phyloP scores from a whole-genome alignment of 2,113 vertebrate genomes.

The Nothoprocta perdicaria region DNA sequence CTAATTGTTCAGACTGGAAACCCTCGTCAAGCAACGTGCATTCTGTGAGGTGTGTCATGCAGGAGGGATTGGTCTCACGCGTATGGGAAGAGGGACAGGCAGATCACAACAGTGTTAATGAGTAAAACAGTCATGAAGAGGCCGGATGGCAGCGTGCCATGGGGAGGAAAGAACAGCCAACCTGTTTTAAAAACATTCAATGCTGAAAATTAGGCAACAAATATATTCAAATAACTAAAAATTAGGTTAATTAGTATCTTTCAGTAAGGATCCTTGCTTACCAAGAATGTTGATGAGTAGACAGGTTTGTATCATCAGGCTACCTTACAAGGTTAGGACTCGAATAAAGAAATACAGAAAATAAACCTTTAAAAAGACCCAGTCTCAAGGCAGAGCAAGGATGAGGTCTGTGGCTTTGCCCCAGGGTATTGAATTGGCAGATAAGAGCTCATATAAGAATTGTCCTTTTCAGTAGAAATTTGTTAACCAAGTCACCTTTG shows the following conservation, averaged over 20 bases:
- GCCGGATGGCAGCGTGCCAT: neutral
- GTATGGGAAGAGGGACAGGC: neutral
- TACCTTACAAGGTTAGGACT: neutral
- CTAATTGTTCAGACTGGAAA: neutral
- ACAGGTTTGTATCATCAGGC: neutral
- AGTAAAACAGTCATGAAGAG: neutral
- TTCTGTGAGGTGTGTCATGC: neutral
- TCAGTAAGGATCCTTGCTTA: neutral
- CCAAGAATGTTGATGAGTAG: neutral
- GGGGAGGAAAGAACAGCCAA: neutral
- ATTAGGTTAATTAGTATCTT: neutral
- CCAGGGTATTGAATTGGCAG: neutral
- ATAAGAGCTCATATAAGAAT: neutral
- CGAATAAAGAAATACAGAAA: neutral
- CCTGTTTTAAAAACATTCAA: neutral
- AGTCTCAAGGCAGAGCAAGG: neutral
- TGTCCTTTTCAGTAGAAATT: neutral
- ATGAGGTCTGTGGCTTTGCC: neutral
- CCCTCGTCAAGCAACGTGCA: neutral
- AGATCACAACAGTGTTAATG: neutral
- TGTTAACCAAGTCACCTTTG: neutral
- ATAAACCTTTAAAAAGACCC: neutral
- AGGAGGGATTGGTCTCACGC: neutral
- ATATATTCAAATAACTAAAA: neutral
- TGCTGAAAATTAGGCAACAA: neutral